Evolutionary conservation across 1,140 invertebrate genomes (phyloP).

Genomic region (Adoxophyes honmai): DNA sequence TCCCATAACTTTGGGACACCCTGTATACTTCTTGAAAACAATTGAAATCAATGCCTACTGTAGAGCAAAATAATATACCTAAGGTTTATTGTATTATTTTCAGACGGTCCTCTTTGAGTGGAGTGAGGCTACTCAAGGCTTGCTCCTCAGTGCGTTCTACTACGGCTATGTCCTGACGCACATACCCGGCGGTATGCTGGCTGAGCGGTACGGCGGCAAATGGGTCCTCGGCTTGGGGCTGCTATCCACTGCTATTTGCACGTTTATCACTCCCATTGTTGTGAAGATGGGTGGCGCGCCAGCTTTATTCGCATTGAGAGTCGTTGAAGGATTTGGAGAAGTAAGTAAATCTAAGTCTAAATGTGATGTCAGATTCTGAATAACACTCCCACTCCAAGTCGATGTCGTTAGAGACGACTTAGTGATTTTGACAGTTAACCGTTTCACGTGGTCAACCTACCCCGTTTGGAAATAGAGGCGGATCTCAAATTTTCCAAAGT

Average conservation of each 20-base stretch:
- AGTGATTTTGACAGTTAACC: too few species aligned
- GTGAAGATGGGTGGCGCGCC: conserved; percentile 75
- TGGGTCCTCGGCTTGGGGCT: conserved; percentile 81
- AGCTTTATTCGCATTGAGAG: conserved; percentile 79
- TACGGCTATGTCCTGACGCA: conserved; percentile 82
- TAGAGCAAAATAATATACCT: too few species aligned
- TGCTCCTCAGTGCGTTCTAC: conserved; percentile 79
- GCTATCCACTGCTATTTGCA: conserved; percentile 79
- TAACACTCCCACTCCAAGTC: too few species aligned
- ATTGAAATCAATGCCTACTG: too few species aligned
- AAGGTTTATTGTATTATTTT: conserved; percentile 19
- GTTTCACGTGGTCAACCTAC: too few species aligned
- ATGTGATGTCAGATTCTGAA: too few species aligned
- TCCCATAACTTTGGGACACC: too few species aligned
- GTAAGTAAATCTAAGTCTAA: conserved; percentile 52
- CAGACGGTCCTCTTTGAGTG: conserved; percentile 75
- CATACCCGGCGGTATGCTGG: conserved; percentile 79
- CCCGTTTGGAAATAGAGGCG: too few species aligned
- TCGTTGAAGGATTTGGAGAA: conserved; percentile 84
- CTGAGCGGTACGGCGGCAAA: conserved; percentile 80
- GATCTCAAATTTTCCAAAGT: too few species aligned
- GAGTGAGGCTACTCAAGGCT: conserved; percentile 79
- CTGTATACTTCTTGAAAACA: too few species aligned
- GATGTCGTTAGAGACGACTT: too few species aligned
- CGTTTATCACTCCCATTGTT: conserved; percentile 75